Evolutionary conservation across 2,888 invertebrate genomes (phyloP).

Genomic region (Rhingia campestris): DNA sequence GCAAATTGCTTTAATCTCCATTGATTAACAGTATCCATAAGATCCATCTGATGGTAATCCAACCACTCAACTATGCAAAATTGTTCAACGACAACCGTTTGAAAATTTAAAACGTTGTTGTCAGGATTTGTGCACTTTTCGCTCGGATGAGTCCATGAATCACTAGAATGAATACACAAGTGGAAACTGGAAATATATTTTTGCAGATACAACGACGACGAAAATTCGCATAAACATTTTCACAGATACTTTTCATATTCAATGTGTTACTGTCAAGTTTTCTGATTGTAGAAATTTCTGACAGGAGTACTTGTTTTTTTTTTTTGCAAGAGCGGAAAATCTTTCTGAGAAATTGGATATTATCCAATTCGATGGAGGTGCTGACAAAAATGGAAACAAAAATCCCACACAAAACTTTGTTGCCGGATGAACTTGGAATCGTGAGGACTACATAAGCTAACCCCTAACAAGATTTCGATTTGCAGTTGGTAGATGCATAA

Average conservation of each 20-base stretch:
- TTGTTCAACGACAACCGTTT: not conserved
- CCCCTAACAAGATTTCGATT: not conserved
- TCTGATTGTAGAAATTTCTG: not conserved
- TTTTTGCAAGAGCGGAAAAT: not conserved
- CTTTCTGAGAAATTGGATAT: conserved; percentile 23
- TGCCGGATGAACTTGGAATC: not conserved
- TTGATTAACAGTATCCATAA: conserved; percentile 1
- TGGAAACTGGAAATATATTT: not conserved
- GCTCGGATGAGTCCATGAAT: not conserved
- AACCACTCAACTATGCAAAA: not conserved
- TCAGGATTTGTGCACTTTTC: not conserved
- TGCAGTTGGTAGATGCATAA: not conserved
- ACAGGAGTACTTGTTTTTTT: conserved; percentile 7
- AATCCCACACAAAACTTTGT: not conserved
- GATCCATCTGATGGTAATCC: not conserved
- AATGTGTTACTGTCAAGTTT: conserved; percentile 13
- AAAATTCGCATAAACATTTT: conserved; percentile 4
- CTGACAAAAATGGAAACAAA: not conserved
- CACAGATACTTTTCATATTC: conserved; percentile 26
- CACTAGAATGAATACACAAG: not conserved
- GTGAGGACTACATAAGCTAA: not conserved
- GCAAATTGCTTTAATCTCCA: conserved; percentile 1
- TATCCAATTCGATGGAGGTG: conserved; percentile 17
- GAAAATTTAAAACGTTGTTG: not conserved
- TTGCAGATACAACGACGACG: too few relatives aligned